A percentile compares a stretch with the other conserved stretches of the same genome.
These are phyloP conservation scores for Ictalurus furcatus DNA, from an alignment of 2,113 vertebrate species.

Conservation along the genomic window DNA sequence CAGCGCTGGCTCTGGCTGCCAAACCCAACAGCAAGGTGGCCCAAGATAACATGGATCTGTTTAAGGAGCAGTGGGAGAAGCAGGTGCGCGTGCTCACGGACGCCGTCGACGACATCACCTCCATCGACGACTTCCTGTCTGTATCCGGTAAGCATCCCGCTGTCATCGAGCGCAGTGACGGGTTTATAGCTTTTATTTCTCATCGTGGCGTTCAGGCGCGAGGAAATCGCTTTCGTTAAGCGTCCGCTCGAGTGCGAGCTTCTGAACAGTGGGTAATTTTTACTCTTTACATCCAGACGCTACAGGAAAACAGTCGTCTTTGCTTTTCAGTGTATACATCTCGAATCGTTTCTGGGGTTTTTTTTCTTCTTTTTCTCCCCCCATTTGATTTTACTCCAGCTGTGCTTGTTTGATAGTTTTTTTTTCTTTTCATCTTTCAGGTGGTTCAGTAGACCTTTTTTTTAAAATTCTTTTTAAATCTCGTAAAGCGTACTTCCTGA, in stretches of 20 bases:
- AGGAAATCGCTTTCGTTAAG: neutral
- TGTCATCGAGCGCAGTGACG: too few species aligned
- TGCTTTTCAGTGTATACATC: neutral
- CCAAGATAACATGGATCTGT: slow-evolving; percentile 98
- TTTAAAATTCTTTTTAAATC: too few species aligned
- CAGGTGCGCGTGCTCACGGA: slow-evolving; percentile 96
- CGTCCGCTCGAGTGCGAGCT: neutral
- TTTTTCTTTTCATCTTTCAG: too few species aligned
- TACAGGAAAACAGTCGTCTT: neutral
- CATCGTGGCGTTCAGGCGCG: neutral
- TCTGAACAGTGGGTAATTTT: neutral
- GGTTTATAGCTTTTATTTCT: neutral
- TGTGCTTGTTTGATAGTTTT: too few species aligned
- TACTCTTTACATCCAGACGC: neutral
- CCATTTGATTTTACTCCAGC: too few species aligned
- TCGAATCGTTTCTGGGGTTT: accelerated
- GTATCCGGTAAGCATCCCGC: slow-evolving; percentile 84
- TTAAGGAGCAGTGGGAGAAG: slow-evolving; percentile 98
- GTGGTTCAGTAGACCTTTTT: too few species aligned
- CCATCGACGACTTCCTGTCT: slow-evolving; percentile 97
- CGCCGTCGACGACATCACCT: slow-evolving; percentile 98
- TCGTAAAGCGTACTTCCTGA: neutral
- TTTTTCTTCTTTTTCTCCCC: too few species aligned
- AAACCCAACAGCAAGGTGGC: slow-evolving; percentile 98
- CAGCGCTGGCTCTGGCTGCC: slow-evolving; percentile 93